Percentiles rank a stretch among this genome's conserved stretches.
These are phyloP conservation scores for Pediacus dermestoides DNA, from an alignment of 2,888 invertebrate genomes.

Conservation along the genomic window DNA sequence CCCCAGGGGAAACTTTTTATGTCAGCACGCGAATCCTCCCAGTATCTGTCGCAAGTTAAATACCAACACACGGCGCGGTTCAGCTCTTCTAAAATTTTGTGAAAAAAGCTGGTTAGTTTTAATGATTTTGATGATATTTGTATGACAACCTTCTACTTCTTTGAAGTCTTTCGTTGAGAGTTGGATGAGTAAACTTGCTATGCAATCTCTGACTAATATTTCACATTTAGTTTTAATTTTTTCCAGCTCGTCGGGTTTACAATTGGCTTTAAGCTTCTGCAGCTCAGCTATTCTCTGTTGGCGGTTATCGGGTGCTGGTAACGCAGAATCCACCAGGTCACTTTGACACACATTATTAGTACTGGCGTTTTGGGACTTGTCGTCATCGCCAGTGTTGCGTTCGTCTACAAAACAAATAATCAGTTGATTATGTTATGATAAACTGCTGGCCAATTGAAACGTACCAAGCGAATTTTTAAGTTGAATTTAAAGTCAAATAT, in stretches of 20 bases:
- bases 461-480: no score
- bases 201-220: slow-evolving; percentile 76
- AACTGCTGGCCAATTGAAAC: no score
- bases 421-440: no score
- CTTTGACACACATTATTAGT: slow-evolving; percentile 55
- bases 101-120: neutral
- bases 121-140: slow-evolving; percentile 2
- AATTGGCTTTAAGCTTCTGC: slow-evolving; percentile 72
- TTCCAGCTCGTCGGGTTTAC: slow-evolving; percentile 74
- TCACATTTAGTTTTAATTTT: slow-evolving; percentile 59
- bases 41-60: slow-evolving; percentile 86
- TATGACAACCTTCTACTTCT: slow-evolving; percentile 72
- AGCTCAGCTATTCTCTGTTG: slow-evolving; percentile 66
- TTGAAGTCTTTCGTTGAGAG: slow-evolving; percentile 79
- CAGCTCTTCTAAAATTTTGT: slow-evolving; percentile 66
- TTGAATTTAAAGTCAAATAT: no score
- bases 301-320: slow-evolving; percentile 64
- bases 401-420: no score
- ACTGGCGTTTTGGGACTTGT: slow-evolving; percentile 42
- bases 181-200: slow-evolving; percentile 74
- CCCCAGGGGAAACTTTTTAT: slow-evolving; percentile 81
- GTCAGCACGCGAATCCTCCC: slow-evolving; percentile 77
- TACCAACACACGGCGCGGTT: slow-evolving; percentile 90
- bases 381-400: slow-evolving; percentile 35
- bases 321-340: slow-evolving; percentile 66